Base-by-base conservation (phyloP, 2,113 vertebrate genomes). In the Albula glossodonta region DNA sequence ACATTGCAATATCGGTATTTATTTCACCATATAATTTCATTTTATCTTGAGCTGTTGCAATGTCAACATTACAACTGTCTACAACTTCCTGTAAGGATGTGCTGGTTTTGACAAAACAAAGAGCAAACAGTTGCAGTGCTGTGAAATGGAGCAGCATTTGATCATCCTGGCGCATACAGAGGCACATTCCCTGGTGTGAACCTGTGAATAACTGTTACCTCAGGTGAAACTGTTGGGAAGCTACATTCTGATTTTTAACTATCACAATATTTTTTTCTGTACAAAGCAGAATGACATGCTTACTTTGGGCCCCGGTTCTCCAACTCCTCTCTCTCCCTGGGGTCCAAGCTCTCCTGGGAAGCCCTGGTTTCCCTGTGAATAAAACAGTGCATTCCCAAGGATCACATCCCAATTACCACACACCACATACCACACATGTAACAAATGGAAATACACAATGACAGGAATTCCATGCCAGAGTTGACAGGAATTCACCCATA, bases 291-390 rank as follows among this genome's bases (percentile, higher is more conserved):
- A 74, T 31, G 8, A 48, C 60, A 17, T 49, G 48, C 92, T 88
- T 88, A 95, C 95, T 91, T 96, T 96, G 85, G 92, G 63, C 41
- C 95, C 95, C 85, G 90, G 89, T 82, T 94, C 92, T 82, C 95
- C 95, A 0, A 88, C 51, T 48, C 93, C 94, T 84, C 92, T 91
- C 49, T 93, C 90, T 57, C 95, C 95, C 60, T 88, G 93, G 63
- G 60, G 86, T 25, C 95, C 95, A 17, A 87, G 74, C 41, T 94
- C 93, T 84, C 95, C 95, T 1, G 95, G 93, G 63, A 95, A 95
- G 57, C 95, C 95, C 78, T 93, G 94, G 48, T 96, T 94, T 52
- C 95, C 95, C 95, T 96, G 87, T 0, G 9, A 85, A 85, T 19
- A 49, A 87, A 87, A 82, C 51, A 31, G 25, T 22, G 52, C 25